Percentiles rank a stretch among this genome's conserved stretches.
Evolutionary conservation across 2,888 invertebrate genomes (phyloP).

Genomic region (Leptinotarsa peninsularis): DNA sequence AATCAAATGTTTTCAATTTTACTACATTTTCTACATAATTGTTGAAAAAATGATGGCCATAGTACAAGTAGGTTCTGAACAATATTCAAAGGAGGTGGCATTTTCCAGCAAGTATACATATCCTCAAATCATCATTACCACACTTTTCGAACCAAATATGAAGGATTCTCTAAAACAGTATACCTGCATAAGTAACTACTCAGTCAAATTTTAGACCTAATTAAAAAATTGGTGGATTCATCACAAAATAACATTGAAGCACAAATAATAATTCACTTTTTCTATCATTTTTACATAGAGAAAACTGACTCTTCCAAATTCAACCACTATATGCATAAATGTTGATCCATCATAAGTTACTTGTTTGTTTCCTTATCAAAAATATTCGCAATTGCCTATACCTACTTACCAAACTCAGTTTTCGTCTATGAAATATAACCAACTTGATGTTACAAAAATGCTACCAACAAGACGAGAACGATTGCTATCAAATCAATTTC

Average conservation of each 20-base stretch:
- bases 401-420: constrained; percentile 16
- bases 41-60: background rate
- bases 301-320: constrained; percentile 2
- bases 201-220: constrained; percentile 10
- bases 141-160: background rate
- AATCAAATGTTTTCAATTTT: background rate
- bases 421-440: constrained; percentile 11
- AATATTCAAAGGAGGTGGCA: constrained; percentile 11
- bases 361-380: constrained; percentile 3
- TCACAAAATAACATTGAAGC: constrained; percentile 10
- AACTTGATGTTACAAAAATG: constrained; percentile 35
- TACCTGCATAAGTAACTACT: background rate
- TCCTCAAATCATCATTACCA: background rate
- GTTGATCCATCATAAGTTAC: background rate
- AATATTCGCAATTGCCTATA: constrained; percentile 20
- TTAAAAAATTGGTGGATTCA: background rate
- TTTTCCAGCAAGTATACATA: background rate
- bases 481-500: constrained; percentile 41
- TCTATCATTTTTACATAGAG: constrained; percentile 1
- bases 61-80: background rate
- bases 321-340: background rate
- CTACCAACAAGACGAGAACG: constrained; percentile 45
- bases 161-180: background rate
- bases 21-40: background rate
- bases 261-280: constrained; percentile 1